A percentile compares a stretch with the other conserved stretches of the same genome.
phyloP scores from a whole-genome alignment of 2,888 invertebrate genomes.

The Brassicogethes aeneus region DNA sequence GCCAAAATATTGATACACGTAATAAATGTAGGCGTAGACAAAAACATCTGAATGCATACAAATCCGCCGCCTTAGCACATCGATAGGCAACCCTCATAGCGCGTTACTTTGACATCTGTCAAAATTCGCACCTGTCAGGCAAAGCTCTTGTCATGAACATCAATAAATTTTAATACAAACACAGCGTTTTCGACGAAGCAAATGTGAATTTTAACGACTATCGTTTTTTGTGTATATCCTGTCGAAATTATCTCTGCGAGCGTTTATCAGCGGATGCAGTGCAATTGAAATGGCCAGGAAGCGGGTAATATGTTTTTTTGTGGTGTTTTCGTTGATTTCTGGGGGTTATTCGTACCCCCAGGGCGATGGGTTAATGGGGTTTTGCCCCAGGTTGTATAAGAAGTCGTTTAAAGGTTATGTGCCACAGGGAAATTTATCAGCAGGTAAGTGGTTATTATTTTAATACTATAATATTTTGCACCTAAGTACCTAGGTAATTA shows the following conservation, averaged over 20 bases:
- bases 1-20: too few relatives aligned
- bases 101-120: neutral
- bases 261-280: neutral
- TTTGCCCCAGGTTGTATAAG: slow-evolving; percentile 32
- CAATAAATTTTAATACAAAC: neutral
- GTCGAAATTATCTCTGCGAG: neutral
- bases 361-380: slow-evolving; percentile 7
- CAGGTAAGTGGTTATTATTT: too few relatives aligned
- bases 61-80: too few relatives aligned
- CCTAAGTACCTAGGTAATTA: too few relatives aligned
- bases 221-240: neutral
- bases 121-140: neutral
- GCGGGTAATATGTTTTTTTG: neutral
- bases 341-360: neutral
- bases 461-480: too few relatives aligned
- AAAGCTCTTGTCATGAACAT: neutral
- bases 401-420: slow-evolving; percentile 33
- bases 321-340: neutral
- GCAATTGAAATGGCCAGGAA: neutral
- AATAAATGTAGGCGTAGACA: too few relatives aligned
- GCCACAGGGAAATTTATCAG: slow-evolving; percentile 33
- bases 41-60: too few relatives aligned
- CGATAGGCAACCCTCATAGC: neutral
- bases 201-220: neutral
- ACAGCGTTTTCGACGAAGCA: neutral